Evolutionary conservation across 2,797 vertebrate genomes (phyloP), one percentile per base, ranked within the genome.

Genomic region (Rhabdophis nuchalis): DNA sequence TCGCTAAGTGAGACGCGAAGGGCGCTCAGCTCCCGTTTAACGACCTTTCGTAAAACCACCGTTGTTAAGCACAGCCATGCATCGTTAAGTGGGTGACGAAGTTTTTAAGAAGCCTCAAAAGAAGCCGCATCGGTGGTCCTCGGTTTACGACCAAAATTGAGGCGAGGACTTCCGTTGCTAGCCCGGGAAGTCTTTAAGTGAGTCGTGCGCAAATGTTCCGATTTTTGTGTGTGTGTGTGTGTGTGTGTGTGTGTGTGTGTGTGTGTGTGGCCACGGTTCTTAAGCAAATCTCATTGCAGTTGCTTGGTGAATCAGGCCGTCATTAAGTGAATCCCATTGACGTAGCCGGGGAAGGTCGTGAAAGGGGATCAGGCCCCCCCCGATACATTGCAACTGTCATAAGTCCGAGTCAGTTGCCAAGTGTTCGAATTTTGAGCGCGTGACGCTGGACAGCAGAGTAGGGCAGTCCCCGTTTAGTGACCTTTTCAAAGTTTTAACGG

Each of bases 321-420:
- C 58, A 16, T n/a, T 32, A 68, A 68, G 5, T 32, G n/a, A 68
- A 7, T 68, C 61, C n/a, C 29, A 64, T 16, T n/a, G 29, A 14
- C n/a, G 32, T 32, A 16, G 61, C 61, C 12, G 14, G 61, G 61
- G 61, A 64, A 64, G 5, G 29, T 32, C 5, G 2, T 6, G 1
- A 68, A 32, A 14, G 13, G 1, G n/a, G n/a, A 16, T 32, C 4
- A 1, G 0, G 2, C 1, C 23, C 3, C 61, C 1, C 12, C 29
- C 3, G 12, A n/a, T 29, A 64, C 29, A 32, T 2, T 5, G 14
- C 13, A 32, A 16, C 13, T 1, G 61, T 16, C 5, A 0, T 64
- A 64, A n/a, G 61, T 68, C 13, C 32, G 29, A 32, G 5, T 16
- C n/a, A 16, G 1, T 32, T 1, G 13, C n/a, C n/a, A 68, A 68